Conservation (phyloP, 2,113 vertebrate genomes). For the Mystacornis crossleyi region DNA sequence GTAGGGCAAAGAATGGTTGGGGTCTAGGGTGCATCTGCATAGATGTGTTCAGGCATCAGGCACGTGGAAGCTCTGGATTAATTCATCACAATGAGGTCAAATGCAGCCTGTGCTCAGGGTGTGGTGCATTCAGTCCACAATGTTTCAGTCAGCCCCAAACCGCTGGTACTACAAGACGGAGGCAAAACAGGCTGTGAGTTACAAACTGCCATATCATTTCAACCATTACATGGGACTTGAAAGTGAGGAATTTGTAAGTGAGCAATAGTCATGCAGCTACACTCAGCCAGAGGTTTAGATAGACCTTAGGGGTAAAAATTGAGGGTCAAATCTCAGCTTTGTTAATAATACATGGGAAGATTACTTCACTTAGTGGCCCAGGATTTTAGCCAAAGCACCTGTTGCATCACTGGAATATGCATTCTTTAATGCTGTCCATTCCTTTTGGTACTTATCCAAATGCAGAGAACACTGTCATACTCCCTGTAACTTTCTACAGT, state of each 20-base stretch:
- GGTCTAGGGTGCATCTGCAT: background rate
- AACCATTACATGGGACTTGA: background rate
- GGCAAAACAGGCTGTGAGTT: background rate
- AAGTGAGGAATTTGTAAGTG: background rate
- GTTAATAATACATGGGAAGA: background rate
- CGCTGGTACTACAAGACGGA: background rate
- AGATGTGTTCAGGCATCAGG: background rate
- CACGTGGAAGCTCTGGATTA: background rate
- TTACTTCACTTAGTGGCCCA: background rate
- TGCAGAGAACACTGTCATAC: background rate
- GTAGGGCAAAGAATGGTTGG: background rate
- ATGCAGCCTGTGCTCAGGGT: background rate
- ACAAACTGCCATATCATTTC: background rate
- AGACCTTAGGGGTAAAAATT: accelerated
- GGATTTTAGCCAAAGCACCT: background rate
- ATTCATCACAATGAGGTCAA: background rate
- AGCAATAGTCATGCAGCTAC: background rate
- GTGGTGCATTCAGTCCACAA: background rate
- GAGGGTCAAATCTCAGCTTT: background rate
- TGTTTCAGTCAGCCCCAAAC: background rate
- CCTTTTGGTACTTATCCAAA: background rate
- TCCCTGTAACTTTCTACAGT: background rate
- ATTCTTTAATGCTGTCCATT: background rate
- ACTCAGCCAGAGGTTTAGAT: background rate
- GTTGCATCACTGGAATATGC: background rate